Evolutionary conservation across 2,113 vertebrate species (phyloP).

Genomic region (Ammodytes dubius): DNA sequence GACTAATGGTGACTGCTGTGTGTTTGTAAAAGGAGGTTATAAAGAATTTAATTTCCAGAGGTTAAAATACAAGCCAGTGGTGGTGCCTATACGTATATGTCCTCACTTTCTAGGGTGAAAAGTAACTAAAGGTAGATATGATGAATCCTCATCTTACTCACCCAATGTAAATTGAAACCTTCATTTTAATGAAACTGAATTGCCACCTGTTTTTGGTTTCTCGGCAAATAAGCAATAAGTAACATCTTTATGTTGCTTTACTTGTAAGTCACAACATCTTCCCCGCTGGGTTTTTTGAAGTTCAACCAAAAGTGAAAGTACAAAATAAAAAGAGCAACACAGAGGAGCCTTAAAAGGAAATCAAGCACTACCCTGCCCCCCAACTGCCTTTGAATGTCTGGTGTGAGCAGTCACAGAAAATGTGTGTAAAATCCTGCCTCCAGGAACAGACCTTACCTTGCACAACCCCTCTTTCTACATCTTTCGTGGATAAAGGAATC

Average conservation of each 20-base stretch:
- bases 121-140: too few species aligned
- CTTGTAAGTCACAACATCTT: background rate
- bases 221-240: background rate
- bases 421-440: slow-evolving; percentile 44
- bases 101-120: background rate
- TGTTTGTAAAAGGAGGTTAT: background rate
- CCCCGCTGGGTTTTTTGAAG: background rate
- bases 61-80: background rate
- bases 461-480: slow-evolving; percentile 25
- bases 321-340: slow-evolving; percentile 19
- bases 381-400: slow-evolving; percentile 33
- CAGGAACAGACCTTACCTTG: slow-evolving; percentile 29
- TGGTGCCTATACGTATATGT: background rate
- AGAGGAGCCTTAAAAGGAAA: slow-evolving; percentile 46
- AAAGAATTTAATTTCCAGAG: background rate
- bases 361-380: background rate
- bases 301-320: background rate
- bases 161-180: too few species aligned
- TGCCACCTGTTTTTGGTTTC: background rate
- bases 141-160: too few species aligned
- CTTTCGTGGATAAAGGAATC: background rate
- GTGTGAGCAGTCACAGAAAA: slow-evolving; percentile 39
- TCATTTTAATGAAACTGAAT: background rate
- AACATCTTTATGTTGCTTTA: background rate
- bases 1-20: background rate